Evolutionary conservation across 1,140 invertebrate genomes (phyloP).

Genomic region (Ditylenchus dipsaci): DNA sequence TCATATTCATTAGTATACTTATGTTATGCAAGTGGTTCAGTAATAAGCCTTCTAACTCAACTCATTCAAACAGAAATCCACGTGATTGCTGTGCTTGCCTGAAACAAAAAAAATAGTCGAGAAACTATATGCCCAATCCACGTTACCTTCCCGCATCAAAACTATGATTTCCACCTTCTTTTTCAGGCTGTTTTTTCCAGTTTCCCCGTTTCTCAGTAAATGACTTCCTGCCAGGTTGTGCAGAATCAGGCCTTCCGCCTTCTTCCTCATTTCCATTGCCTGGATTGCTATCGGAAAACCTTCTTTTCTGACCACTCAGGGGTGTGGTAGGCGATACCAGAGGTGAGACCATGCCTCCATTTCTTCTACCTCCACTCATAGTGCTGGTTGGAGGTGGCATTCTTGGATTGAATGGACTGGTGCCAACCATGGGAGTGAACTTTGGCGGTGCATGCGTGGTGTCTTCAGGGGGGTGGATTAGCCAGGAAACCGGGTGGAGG

Average conservation of each 20-base stretch:
- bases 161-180: too few species aligned
- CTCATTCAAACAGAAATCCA: neutral
- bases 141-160: neutral
- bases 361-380: neutral
- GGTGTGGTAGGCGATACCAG: neutral
- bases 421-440: neutral
- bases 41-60: too few species aligned
- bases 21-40: too few species aligned
- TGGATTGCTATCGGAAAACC: neutral
- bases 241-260: neutral
- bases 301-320: neutral
- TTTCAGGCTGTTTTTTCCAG: too few species aligned
- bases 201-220: neutral
- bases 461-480: constrained; percentile 9
- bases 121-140: neutral
- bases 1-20: too few species aligned
- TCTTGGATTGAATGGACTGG: neutral
- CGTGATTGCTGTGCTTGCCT: neutral
- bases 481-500: constrained; percentile 14
- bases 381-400: neutral
- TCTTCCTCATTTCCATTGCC: neutral
- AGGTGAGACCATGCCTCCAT: too few species aligned
- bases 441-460: constrained; percentile 18
- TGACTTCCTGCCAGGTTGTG: neutral
- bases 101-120: neutral